A percentile compares a stretch with the other conserved stretches of the same genome.
Evolutionary conservation across 1,140 invertebrate species (phyloP).

Genomic region (Planococcus citri): DNA sequence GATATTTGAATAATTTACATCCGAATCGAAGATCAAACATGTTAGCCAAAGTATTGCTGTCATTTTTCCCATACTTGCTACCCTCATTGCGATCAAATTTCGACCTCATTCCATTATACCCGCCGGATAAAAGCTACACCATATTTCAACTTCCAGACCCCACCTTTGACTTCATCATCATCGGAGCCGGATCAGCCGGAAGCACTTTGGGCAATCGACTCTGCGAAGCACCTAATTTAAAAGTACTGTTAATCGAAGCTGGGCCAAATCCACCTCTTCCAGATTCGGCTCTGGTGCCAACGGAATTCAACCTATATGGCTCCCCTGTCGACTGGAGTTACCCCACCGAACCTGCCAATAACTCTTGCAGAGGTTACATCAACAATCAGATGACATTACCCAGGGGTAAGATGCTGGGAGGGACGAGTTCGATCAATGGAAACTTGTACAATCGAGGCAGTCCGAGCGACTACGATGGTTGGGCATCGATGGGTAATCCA

Average conservation of each 20-base stretch:
- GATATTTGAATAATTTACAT: no score
- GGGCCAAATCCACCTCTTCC: slow-evolving; percentile 49
- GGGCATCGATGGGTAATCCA: slow-evolving; percentile 47
- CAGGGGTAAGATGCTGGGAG: slow-evolving; percentile 27
- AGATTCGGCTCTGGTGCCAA: slow-evolving; percentile 22
- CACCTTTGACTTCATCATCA: slow-evolving; percentile 26
- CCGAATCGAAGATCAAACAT: no score
- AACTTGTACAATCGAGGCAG: slow-evolving; percentile 78
- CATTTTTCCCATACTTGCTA: no score
- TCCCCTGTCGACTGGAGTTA: slow-evolving; percentile 22
- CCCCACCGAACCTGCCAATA: slow-evolving; percentile 10
- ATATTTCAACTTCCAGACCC: background rate
- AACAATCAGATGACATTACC: slow-evolving; percentile 23
- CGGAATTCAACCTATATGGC: background rate
- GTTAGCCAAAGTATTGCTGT: no score
- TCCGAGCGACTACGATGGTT: slow-evolving; percentile 56
- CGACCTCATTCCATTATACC: no score
- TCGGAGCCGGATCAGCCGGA: slow-evolving; percentile 44
- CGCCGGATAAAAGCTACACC: background rate
- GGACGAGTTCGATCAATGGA: slow-evolving; percentile 42
- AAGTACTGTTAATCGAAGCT: slow-evolving; percentile 42
- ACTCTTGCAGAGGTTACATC: slow-evolving; percentile 23
- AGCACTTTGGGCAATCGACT: slow-evolving; percentile 43
- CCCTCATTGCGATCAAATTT: no score
- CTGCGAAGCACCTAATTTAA: slow-evolving; percentile 35